Conservation (phyloP, 2,113 vertebrate species). For the Cepphus grylle region DNA sequence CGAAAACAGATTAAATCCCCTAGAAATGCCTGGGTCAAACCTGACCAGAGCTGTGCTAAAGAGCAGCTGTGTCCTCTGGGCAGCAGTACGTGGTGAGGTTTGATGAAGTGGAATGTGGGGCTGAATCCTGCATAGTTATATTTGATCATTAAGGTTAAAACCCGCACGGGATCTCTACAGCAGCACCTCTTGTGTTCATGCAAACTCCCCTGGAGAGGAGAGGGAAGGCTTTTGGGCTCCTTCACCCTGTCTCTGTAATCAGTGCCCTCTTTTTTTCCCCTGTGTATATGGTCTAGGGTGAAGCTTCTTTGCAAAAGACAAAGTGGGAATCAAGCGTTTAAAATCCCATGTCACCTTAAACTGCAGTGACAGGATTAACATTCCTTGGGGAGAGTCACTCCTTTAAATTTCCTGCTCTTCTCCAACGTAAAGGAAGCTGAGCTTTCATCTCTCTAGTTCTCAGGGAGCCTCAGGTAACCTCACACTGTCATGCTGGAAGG, state of each 20-base stretch:
- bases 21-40: background rate
- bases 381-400: background rate
- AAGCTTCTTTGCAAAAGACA: background rate
- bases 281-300: background rate
- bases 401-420: background rate
- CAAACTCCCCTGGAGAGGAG: background rate
- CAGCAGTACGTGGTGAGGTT: background rate
- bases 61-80: background rate
- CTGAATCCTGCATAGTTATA: background rate
- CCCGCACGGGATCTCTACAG: background rate
- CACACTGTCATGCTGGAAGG: background rate
- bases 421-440: background rate
- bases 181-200: background rate
- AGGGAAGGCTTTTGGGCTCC: background rate
- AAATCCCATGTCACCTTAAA: background rate
- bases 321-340: background rate
- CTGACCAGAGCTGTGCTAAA: background rate
- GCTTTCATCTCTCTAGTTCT: constrained; percentile 9
- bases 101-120: background rate
- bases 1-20: background rate
- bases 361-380: background rate
- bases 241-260: background rate
- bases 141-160: background rate
- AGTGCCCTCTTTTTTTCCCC: background rate
- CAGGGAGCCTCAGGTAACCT: constrained; percentile 30